Evolutionary conservation across 64 coral and sea anemone genomes (phyloP), one percentile per base, ranked within the genome.

Genomic region (Hydrozoanthus tunicans): DNA sequence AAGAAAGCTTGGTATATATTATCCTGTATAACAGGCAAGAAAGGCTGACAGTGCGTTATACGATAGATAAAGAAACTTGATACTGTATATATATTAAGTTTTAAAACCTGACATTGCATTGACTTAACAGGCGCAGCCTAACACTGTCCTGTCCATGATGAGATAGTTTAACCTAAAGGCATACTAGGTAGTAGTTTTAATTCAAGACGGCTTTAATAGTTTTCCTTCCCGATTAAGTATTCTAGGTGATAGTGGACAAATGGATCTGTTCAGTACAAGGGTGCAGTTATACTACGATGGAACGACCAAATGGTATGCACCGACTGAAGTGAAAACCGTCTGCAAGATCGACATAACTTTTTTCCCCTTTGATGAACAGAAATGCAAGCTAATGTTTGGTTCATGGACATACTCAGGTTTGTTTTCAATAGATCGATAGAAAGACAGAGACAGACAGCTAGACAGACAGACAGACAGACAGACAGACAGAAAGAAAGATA

Each of bases 291-390:
- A 71, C 20, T 54, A 86, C 9, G 23, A 86, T 11, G 82, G 82
- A 13, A 86, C 5, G 56, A 70, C 64, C 10, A 86, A 70, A 15
- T 86, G 82, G 82, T 86, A 70, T 57, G 82, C 82, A 9, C 82
- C 82, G 1, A 70, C 64, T 20, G 82, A 86, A 13, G 66, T 72
- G 53, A 86, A 86, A 56, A 86, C 82, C 54, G 70, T 72, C 9
- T 86, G 82, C 66, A 86, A 86, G 82, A 86, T 86, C 9, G 82
- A 86, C 20, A 86, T 86, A 5, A 86, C 65, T 1, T 86, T 58
- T 56, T 86, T 86, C 58, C 82, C 82, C 1, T 86, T 86, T 71
- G 82, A 86, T 58, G 82, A 86, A 17, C 82, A 86, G 53, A 51
- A 56, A 0, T 86, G 82, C 53, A 86, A 1, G n/a, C 43, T 86